Conservation (phyloP, 2,113 vertebrate species). For the Cephalopterus ornatus region DNA sequence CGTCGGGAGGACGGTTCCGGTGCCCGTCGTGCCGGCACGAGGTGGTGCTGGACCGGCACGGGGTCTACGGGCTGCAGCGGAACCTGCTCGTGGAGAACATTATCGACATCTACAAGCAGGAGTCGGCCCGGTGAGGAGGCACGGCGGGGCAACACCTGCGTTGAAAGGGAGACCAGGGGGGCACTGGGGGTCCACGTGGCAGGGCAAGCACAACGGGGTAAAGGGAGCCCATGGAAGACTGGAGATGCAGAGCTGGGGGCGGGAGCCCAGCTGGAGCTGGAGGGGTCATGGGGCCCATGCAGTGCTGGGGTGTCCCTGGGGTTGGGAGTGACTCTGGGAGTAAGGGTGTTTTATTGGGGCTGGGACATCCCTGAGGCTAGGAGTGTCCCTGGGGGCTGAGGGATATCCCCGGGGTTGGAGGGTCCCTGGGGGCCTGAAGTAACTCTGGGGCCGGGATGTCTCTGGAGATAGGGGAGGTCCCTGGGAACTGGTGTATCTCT, state of each 20-base stretch:
- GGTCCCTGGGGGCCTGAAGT: too few species aligned
- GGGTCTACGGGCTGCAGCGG: constrained; percentile 92
- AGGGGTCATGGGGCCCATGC: neutral
- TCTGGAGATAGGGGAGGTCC: too few species aligned
- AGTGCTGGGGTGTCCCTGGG: too few species aligned
- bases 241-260: neutral
- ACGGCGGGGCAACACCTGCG: rapidly evolving
- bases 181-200: neutral
- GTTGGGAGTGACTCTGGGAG: neutral
- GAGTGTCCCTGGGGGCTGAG: neutral
- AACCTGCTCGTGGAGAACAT: constrained; percentile 97
- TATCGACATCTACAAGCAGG: constrained; percentile 96
- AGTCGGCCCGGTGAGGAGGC: neutral
- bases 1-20: constrained; percentile 84
- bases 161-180: neutral
- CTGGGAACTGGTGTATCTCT: too few species aligned
- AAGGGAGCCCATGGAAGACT: neutral
- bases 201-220: neutral
- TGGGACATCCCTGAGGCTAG: neutral
- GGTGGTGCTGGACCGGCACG: constrained; percentile 94
- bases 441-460: too few species aligned
- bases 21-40: constrained; percentile 96
- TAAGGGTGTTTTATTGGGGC: neutral
- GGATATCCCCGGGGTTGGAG: too few species aligned
- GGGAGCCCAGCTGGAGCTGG: neutral